Evolutionary conservation across 1,140 invertebrate genomes (phyloP).

Genomic region (Drosophila sproati): DNA sequence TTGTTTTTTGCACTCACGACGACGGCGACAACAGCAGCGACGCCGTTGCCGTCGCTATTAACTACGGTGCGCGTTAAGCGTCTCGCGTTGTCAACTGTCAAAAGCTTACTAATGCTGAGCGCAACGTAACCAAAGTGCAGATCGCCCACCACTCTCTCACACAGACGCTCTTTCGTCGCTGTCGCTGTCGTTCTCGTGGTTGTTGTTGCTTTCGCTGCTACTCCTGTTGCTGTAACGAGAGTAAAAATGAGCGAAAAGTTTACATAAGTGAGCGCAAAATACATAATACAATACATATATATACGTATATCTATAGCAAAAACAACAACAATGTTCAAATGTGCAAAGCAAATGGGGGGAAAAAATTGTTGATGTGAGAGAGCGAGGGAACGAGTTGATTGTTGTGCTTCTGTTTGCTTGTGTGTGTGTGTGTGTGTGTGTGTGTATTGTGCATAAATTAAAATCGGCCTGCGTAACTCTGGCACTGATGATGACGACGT

Average conservation of each 20-base stretch:
- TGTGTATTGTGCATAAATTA: slow-evolving; percentile 72
- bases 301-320: slow-evolving; percentile 38
- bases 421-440: slow-evolving; percentile 36
- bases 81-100: slow-evolving; percentile 72
- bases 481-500: slow-evolving; percentile 60
- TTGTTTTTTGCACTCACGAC: slow-evolving; percentile 31
- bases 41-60: slow-evolving; percentile 69
- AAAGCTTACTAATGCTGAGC: slow-evolving; percentile 57
- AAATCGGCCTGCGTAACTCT: slow-evolving; percentile 71
- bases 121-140: slow-evolving; percentile 63
- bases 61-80: slow-evolving; percentile 60
- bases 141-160: slow-evolving; percentile 64
- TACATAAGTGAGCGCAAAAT: slow-evolving; percentile 64
- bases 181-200: slow-evolving; percentile 7
- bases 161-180: slow-evolving; percentile 21
- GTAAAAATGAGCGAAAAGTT: slow-evolving; percentile 57
- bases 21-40: slow-evolving; percentile 60
- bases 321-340: slow-evolving; percentile 66
- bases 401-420: slow-evolving; percentile 23
- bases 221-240: slow-evolving; percentile 69
- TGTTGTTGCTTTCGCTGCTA: background rate
- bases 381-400: slow-evolving; percentile 56
- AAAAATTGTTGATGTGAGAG: slow-evolving; percentile 54
- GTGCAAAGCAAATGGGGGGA: slow-evolving; percentile 47
- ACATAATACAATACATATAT: background rate